Base-by-base conservation (phyloP, 2,113 vertebrate genomes). In the Pipra filicauda region DNA sequence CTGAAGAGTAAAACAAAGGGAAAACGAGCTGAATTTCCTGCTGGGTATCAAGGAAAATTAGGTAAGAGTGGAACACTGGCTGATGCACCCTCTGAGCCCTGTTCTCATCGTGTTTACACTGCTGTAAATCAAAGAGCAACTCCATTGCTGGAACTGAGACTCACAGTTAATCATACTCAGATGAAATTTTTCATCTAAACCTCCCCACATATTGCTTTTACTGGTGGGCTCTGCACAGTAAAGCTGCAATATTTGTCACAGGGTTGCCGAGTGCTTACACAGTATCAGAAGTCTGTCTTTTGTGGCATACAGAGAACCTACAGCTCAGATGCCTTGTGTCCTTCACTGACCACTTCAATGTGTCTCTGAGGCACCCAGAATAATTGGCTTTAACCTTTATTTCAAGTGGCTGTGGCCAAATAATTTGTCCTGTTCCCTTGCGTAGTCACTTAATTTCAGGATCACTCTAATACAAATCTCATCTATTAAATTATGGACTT, bases 311-410 rank as follows among this genome's bases (percentile, higher is more conserved):
- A 75, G 64, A 46, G 79, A 79, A 59, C 24, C 43, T 54, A 33
- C 59, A 62, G 44, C 59, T 67, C 52, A 18, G 71, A 28, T 65
- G 55, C 46, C n/a, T 61, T 39, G 0, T 44, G 87, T 44, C 61
- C 58, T 39, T 67, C 59, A 4, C 57, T 4, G 5, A 20, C 20
- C 72, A 3, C 5, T 61, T 54, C 9, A 6, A 12, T 1, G 0
- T 8, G 15, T 57, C 88, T 52, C 69, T 6, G 19, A 74, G 30
- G 65, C 54, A 52, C 70, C 14, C 75, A n/a, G 31, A 9, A 15
- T 21, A 22, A 62, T 85, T 58, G 44, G 49, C 20, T 82, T 91
- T 64, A 35, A 33, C 49, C 65, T 93, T 70, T 43, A 17, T 26
- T 78, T 65, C 46, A 64, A 69, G 49, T 17, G 33, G 21, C 62